Percentiles rank a stretch among this genome's conserved stretches.
These are phyloP conservation scores for Anoplolepis gracilipes DNA, from an alignment of 1,140 invertebrate species.

Conservation along the genomic window DNA sequence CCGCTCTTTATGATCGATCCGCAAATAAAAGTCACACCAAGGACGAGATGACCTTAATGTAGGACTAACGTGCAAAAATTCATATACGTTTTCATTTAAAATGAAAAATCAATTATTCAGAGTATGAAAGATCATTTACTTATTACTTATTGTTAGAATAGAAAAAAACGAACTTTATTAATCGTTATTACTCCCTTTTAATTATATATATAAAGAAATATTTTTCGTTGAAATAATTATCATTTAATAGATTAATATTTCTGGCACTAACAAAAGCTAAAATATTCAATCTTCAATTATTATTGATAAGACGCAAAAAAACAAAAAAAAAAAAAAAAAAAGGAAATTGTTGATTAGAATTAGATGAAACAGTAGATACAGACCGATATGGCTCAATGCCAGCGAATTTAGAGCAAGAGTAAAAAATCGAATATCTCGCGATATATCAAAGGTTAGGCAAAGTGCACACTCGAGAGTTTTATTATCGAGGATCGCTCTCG, in stretches of 20 bases:
- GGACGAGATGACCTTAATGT: not conserved
- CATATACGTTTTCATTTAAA: not conserved
- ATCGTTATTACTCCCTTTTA: not conserved
- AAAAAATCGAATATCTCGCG: not conserved
- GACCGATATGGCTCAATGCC: not conserved
- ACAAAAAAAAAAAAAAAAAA: no score
- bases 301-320: not conserved
- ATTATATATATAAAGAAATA: not conserved
- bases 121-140: not conserved
- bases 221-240: not conserved
- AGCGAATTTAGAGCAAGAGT: constrained; percentile 10
- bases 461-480: constrained; percentile 34
- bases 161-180: not conserved
- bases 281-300: not conserved
- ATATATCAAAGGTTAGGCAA: not conserved
- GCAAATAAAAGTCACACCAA: not conserved
- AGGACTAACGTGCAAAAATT: not conserved
- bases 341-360: not conserved
- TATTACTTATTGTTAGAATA: not conserved
- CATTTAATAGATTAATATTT: not conserved
- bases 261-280: not conserved
- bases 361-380: not conserved
- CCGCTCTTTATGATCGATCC: not conserved
- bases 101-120: no score
- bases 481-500: constrained; percentile 51